Percentiles rank a stretch among this genome's conserved stretches.
phyloP scores from a whole-genome alignment of 2,797 vertebrate species.

The Rhinophrynus dorsalis region DNA sequence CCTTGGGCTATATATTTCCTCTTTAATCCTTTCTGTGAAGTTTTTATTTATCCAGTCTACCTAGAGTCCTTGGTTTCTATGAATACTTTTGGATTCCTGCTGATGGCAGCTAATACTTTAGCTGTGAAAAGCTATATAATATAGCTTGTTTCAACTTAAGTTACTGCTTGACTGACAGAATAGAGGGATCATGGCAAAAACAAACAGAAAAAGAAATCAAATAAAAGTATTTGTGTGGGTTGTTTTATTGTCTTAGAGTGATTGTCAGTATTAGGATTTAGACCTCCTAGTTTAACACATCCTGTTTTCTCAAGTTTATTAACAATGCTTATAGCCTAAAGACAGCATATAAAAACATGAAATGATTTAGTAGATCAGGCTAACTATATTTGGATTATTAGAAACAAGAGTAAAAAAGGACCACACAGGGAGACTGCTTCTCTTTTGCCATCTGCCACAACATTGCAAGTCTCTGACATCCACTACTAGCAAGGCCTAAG shows the following conservation, averaged over 20 bases:
- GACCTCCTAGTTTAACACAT: constrained; percentile 52
- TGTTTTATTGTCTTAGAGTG: constrained; percentile 53
- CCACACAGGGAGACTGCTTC: constrained; percentile 85
- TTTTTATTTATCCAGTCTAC: neutral
- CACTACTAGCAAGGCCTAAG: constrained; percentile 79
- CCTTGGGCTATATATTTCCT: neutral
- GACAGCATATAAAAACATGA: constrained; percentile 58
- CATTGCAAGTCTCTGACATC: constrained; percentile 78
- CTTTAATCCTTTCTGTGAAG: neutral
- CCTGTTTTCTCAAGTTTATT: constrained; percentile 54
- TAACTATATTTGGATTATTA: constrained; percentile 64
- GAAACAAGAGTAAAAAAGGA: constrained; percentile 58
- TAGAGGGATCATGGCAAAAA: constrained; percentile 57
- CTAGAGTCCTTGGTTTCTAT: neutral
- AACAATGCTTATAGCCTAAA: constrained; percentile 52
- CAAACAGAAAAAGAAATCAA: constrained; percentile 54
- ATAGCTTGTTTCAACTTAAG: constrained; percentile 54
- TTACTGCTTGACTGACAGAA: constrained; percentile 49
- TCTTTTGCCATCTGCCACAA: constrained; percentile 83
- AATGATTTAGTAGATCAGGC: constrained; percentile 56
- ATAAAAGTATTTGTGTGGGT: constrained; percentile 54
- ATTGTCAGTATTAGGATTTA: constrained; percentile 57
- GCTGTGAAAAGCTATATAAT: constrained; percentile 39
- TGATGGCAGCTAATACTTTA: constrained; percentile 54
- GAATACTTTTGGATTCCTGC: constrained; percentile 53